Evolutionary conservation across 2,888 invertebrate genomes (phyloP).

Genomic region (Drosophila villosipedis): DNA sequence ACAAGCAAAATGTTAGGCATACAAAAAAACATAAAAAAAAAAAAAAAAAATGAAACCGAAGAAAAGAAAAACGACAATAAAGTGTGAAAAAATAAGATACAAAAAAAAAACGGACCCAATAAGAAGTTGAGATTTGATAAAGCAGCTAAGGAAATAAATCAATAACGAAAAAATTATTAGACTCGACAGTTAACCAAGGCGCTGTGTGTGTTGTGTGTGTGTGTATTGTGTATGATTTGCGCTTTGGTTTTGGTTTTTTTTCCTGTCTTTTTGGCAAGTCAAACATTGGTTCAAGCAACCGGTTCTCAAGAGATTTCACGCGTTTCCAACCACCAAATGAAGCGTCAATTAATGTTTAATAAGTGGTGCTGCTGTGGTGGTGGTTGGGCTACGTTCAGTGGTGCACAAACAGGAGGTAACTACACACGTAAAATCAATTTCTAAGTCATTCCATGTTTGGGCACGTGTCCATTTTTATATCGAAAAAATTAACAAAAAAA

Average conservation of each 20-base stretch:
- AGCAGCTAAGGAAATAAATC: constrained; percentile 79
- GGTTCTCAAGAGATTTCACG: constrained; percentile 81
- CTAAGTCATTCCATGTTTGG: constrained; percentile 7
- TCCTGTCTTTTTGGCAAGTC: constrained; percentile 53
- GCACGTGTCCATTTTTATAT: constrained; percentile 47
- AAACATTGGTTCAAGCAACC: constrained; percentile 60
- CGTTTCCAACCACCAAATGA: constrained; percentile 62
- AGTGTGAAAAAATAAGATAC: constrained; percentile 21
- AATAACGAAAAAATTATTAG: constrained; percentile 65
- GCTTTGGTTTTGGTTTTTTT: constrained; percentile 39
- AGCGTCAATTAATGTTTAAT: constrained; percentile 78
- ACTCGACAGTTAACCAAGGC: constrained; percentile 61
- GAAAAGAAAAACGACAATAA: constrained; percentile 16
- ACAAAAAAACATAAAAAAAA: neutral
- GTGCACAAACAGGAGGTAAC: neutral
- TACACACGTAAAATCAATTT: neutral
- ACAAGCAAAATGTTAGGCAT: constrained; percentile 44
- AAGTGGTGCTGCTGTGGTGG: constrained; percentile 29
- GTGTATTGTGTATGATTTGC: constrained; percentile 55
- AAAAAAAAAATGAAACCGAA: constrained; percentile 8
- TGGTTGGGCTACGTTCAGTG: neutral
- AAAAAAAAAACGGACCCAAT: constrained; percentile 9
- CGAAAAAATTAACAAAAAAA: neutral
- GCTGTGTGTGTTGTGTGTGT: constrained; percentile 26
- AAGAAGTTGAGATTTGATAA: constrained; percentile 53